Conservation (phyloP, 2,113 vertebrate species). For the Ceratotherium simum region DNA sequence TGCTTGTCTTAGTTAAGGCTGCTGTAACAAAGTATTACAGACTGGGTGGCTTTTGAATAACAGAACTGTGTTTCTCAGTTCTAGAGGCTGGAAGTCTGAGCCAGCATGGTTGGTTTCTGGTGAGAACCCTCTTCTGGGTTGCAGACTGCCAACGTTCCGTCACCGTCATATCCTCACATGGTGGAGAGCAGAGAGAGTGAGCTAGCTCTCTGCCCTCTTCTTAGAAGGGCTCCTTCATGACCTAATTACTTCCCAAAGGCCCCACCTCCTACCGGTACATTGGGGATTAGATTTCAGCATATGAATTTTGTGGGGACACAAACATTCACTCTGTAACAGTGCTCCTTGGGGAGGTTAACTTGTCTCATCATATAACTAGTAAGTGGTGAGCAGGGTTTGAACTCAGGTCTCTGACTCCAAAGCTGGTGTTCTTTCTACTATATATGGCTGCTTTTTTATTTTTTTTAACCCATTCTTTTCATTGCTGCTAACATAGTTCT, state of each 20-base stretch:
- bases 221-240: background rate
- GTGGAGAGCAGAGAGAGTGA: too few species aligned
- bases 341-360: background rate
- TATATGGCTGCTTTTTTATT: background rate
- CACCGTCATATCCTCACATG: too few species aligned
- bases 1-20: background rate
- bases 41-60: too few species aligned
- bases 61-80: too few species aligned
- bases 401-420: background rate
- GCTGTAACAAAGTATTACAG: too few species aligned
- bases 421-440: background rate
- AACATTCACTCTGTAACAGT: background rate
- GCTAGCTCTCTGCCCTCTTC: background rate
- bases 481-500: background rate
- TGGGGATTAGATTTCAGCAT: background rate
- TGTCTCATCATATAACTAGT: background rate
- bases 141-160: too few species aligned
- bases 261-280: background rate
- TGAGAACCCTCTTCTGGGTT: too few species aligned
- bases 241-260: background rate
- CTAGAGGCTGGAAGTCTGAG: too few species aligned
- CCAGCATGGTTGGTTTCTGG: too few species aligned
- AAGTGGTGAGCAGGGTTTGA: background rate
- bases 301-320: too few species aligned
- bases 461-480: background rate